Evolutionary conservation across 2,113 vertebrate genomes (phyloP), one percentile per base, ranked within the genome.

Genomic region (Rhagologus leucostigma): DNA sequence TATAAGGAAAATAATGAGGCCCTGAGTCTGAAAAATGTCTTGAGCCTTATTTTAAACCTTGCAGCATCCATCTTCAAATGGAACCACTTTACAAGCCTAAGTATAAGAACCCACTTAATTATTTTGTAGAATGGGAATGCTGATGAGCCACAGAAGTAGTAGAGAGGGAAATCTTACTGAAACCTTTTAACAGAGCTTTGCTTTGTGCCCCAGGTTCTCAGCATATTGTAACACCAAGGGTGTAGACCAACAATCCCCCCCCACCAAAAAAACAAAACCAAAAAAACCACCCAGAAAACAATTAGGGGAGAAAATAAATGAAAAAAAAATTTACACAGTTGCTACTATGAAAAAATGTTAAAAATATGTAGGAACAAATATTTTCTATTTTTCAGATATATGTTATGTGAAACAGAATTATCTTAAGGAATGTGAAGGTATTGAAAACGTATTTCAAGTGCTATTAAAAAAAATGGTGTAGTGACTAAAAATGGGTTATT

Each of bases 31-130:
- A 65, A 86, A 92, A 88, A 86, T 44, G 19, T 56, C 55, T 63
- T 62, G 19, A 77, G 63, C n/a, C 42, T 81, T 81, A 74, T 86
- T 95, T 80, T 92, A 84, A 86, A 92, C 9, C 2, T 57, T 76
- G 29, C 37, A 73, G 24, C 44, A 46, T 73, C 26, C 41, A 19
- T 83, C 59, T 56, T 76, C 49, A 88, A 49, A 65, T 4, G 44
- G 42, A 86, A 83, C 24, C 13, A 29, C 29, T 30, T 95, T 52
- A 56, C 16, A 88, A 85, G 16, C 17, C 67, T 39, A 64, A 75
- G 29, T 64, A 49, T 68, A 91, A 73, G 52, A 35, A 91, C 41
- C 4, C 27, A 75, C 37, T 89, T 94, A 87, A 63, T 67, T 91
- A 52, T 82, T 78, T 82, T 64, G 41, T 46, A 80, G 46, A 75